Conservation (phyloP, 2,113 vertebrate genomes). For the Prionailurus viverrinus region DNA sequence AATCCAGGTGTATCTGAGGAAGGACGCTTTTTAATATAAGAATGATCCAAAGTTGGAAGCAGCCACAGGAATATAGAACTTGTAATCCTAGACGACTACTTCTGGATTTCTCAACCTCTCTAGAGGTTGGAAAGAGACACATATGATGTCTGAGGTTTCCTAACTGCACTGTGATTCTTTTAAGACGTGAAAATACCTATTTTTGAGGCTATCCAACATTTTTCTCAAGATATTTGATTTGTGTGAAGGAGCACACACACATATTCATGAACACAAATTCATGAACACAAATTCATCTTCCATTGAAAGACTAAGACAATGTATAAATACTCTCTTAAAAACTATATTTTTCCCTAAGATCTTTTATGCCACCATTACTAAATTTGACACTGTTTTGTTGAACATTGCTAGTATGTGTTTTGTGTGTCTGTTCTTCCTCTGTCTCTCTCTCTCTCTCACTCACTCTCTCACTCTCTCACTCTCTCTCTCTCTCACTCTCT, state of each 20-base stretch:
- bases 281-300: not conserved
- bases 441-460: not conserved
- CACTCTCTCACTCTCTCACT: not conserved
- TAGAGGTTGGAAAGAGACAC: not conserved
- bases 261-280: too few species aligned
- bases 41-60: not conserved
- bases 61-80: not conserved
- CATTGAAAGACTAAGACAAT: not conserved
- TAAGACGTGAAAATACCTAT: not conserved
- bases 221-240: not conserved
- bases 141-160: not conserved
- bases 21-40: not conserved
- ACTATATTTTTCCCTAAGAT: not conserved
- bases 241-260: not conserved
- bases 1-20: not conserved
- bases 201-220: not conserved
- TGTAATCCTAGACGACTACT: not conserved
- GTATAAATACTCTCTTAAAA: not conserved
- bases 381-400: not conserved
- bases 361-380: not conserved
- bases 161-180: not conserved
- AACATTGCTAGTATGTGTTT: not conserved
- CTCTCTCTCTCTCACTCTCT: not conserved
- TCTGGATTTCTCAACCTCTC: not conserved
- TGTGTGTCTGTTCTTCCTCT: not conserved